A percentile compares a stretch with the other conserved stretches of the same genome.
These are phyloP conservation scores for Lysandra coridon DNA, from an alignment of 2,888 invertebrate genomes.

Conservation along the genomic window DNA sequence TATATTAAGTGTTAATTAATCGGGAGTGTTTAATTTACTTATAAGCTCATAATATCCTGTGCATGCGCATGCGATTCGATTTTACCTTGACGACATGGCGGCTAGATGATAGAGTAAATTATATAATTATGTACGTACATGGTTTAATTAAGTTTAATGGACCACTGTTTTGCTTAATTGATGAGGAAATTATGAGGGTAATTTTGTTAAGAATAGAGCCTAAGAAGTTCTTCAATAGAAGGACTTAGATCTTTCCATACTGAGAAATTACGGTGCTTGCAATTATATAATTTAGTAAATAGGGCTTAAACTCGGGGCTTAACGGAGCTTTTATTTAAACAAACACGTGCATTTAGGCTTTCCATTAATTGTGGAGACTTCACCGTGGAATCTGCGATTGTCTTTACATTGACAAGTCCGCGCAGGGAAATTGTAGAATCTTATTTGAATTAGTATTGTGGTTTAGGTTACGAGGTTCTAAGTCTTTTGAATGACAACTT, in stretches of 20 bases:
- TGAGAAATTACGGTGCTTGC: background rate
- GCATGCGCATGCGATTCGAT: background rate
- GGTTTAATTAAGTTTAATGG: slow-evolving; percentile 7
- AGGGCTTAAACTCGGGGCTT: too few species aligned
- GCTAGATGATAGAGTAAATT: slow-evolving; percentile 8
- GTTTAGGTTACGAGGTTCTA: too few species aligned
- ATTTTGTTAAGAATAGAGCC: background rate
- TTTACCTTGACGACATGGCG: slow-evolving; percentile 16
- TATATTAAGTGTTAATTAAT: slow-evolving; percentile 21
- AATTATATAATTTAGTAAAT: too few species aligned
- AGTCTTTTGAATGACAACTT: background rate
- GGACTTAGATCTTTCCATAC: background rate
- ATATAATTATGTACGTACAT: slow-evolving; percentile 14
- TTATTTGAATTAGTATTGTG: too few species aligned
- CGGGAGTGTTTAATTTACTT: slow-evolving; percentile 9
- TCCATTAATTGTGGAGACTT: too few species aligned
- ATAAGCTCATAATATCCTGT: slow-evolving; percentile 12
- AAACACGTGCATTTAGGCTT: too few species aligned
- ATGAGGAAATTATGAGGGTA: background rate
- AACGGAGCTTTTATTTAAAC: too few species aligned
- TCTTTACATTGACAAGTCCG: too few species aligned
- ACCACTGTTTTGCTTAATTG: background rate
- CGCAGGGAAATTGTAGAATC: too few species aligned
- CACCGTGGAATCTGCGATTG: too few species aligned
- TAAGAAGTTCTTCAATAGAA: background rate